Evolutionary conservation across 2,888 invertebrate genomes (phyloP).

Genomic region (Lypha dubia): DNA sequence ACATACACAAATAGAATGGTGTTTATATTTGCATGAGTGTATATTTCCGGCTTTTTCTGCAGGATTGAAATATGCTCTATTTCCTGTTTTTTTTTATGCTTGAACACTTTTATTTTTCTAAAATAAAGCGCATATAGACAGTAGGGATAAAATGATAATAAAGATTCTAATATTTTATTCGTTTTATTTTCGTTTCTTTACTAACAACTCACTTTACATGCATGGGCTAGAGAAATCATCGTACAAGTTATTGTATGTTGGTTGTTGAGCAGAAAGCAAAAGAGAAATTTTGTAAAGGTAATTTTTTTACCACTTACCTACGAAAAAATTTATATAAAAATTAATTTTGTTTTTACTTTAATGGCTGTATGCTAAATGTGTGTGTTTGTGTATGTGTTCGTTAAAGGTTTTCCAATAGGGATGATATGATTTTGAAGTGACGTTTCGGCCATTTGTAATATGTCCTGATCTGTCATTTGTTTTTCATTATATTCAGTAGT

Average conservation of each 20-base stretch:
- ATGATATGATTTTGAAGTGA: too few species aligned
- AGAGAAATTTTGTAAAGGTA: not conserved
- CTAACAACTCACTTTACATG: constrained; percentile 8
- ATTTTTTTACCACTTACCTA: constrained; percentile 21
- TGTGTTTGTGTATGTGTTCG: not conserved
- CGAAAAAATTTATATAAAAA: constrained; percentile 59
- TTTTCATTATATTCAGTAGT: too few species aligned
- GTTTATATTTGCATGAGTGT: constrained; percentile 15
- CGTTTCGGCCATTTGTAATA: too few species aligned
- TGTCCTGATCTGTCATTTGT: too few species aligned
- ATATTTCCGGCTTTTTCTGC: constrained; percentile 60
- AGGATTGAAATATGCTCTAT: constrained; percentile 64
- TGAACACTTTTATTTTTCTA: constrained; percentile 67
- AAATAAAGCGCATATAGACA: constrained; percentile 47
- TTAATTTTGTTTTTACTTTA: constrained; percentile 31
- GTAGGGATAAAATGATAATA: constrained; percentile 59
- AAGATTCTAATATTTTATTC: constrained; percentile 17
- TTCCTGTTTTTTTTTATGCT: constrained; percentile 69
- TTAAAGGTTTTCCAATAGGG: too few species aligned
- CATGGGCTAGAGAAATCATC: not conserved
- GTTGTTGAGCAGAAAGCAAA: not conserved
- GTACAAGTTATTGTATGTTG: not conserved
- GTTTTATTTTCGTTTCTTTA: constrained; percentile 16
- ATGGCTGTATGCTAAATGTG: not conserved
- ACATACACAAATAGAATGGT: not conserved